Evolutionary conservation across 1,140 invertebrate genomes (phyloP), one percentile per base, ranked within the genome.

Genomic region (Hypsibius dujardini): DNA sequence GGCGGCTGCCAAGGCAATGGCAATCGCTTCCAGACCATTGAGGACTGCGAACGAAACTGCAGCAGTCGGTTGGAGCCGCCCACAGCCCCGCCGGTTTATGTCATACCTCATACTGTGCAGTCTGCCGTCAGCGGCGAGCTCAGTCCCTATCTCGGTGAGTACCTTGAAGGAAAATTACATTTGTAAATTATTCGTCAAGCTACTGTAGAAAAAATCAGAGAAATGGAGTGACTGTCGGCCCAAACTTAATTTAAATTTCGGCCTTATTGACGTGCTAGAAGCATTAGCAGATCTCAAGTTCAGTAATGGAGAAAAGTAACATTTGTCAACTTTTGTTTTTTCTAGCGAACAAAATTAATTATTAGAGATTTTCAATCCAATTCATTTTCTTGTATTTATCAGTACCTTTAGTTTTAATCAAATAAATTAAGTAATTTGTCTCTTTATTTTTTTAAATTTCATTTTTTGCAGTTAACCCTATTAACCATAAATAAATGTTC

Each of bases 1-100:
- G 85, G 86, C 3, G 90, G 90, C 3, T 92, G 90, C 77, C 85
- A 85, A 69, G 90, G 90, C 62, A 92, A 90, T 76, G 85, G 85
- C 28, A 93, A 93, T 77, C 83, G 87, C 76, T 93, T 89, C 80
- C 77, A 85, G 2, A 87, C 87, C 1, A 85, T 87, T 76, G 90
- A 92, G 77, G 86, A 88, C 71, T 93, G 90, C 76, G 85, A 90
- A 76, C 80, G 88, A 73, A 83, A 85, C 47, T 92, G 90, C 75
- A 87, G 89, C 70, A 77, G 78, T 59, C 89, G 87, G 80, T 82
- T 82, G 74, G 84, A 83, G 74, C 81, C 70, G 47, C 69, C 45
- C 28, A 59, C 47, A 72, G 42, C 56, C 2, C 69, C 28, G 40
- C 67, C 40, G 46, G 69, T 12, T 15, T 14, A 71, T 42, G 45